These are phyloP conservation scores for Masticophis lateralis DNA, from an alignment of 2,797 vertebrate species.

Conservation along the genomic window DNA sequence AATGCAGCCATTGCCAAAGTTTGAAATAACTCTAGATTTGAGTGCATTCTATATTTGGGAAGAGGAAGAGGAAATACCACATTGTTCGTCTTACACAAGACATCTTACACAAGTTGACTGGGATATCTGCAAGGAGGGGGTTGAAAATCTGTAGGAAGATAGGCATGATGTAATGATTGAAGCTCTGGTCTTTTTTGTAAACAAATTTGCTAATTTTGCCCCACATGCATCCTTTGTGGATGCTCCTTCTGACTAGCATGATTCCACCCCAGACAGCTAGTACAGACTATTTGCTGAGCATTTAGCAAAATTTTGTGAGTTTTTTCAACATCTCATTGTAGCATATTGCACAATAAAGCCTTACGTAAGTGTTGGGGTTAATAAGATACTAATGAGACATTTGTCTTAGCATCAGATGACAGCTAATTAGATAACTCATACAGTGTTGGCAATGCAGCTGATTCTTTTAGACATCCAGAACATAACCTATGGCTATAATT, in stretches of 20 bases:
- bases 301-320: neutral
- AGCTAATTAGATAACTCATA: neutral
- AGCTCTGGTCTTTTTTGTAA: neutral
- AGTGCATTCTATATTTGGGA: neutral
- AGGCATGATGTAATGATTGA: neutral
- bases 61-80: neutral
- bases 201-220: neutral
- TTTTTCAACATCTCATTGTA: neutral
- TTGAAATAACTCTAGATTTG: neutral
- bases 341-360: neutral
- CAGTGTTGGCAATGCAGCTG: neutral
- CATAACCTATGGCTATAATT: slow-evolving; percentile 20
- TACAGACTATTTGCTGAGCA: neutral
- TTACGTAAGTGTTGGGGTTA: slow-evolving; percentile 11
- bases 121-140: neutral
- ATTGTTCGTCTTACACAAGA: neutral
- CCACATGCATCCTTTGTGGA: neutral
- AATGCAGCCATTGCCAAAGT: neutral
- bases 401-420: neutral
- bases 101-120: neutral
- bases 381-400: slow-evolving; percentile 17
- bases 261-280: neutral
- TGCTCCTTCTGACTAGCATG: neutral
- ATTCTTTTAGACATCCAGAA: slow-evolving; percentile 5
- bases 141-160: neutral